Percentiles rank a stretch among this genome's conserved stretches.
phyloP scores from a whole-genome alignment of 2,797 vertebrate genomes.

The Setipinna tenuifilis region DNA sequence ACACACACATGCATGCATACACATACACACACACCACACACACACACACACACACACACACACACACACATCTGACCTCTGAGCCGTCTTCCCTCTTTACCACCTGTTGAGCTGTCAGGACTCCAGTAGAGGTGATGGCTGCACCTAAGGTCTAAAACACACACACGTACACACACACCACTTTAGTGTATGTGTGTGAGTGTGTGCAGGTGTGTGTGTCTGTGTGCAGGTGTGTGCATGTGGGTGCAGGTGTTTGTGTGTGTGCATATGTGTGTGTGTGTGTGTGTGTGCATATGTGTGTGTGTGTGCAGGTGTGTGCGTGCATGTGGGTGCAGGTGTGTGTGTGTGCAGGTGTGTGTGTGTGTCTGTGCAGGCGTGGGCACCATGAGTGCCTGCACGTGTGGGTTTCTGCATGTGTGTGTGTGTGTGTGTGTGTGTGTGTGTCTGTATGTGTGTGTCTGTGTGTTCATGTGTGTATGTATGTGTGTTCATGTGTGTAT shows the following conservation, averaged over 20 bases:
- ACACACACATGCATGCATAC: not conserved
- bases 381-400: too few species aligned
- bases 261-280: too few species aligned
- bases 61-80: conserved; percentile 76
- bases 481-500: not conserved
- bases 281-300: too few species aligned
- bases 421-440: too few species aligned
- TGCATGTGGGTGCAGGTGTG: not conserved
- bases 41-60: not conserved
- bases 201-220: conserved; percentile 2
- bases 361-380: too few species aligned
- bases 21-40: not conserved
- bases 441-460: too few species aligned
- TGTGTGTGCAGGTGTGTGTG: not conserved
- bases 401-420: too few species aligned
- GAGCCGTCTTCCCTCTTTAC: conserved; percentile 87
- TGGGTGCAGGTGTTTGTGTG: too few species aligned
- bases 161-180: not conserved
- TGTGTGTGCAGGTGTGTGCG: too few species aligned
- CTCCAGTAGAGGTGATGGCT: conserved; percentile 90
- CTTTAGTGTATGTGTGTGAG: not conserved
- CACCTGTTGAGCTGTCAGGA: conserved; percentile 92
- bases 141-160: conserved; percentile 81
- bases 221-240: not conserved
- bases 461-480: too few species aligned